phyloP scores from a whole-genome alignment of 1,140 invertebrate genomes.

The Magallana gigas region DNA sequence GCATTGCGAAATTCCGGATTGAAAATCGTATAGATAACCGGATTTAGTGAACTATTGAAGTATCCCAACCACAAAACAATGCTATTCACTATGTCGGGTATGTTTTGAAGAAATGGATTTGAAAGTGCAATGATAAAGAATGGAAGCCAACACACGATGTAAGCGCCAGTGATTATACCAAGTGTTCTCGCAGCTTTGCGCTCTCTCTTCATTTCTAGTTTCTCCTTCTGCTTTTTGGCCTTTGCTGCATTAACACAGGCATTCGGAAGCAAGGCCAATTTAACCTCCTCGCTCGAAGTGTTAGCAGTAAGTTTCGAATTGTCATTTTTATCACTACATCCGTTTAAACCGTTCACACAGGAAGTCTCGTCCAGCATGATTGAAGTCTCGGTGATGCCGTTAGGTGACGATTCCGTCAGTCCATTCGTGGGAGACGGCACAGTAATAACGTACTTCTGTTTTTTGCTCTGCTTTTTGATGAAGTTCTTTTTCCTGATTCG shows the following conservation, averaged over 20 bases:
- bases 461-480: slow-evolving; percentile 57
- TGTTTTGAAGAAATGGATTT: slow-evolving; percentile 67
- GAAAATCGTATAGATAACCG: slow-evolving; percentile 79
- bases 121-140: slow-evolving; percentile 78
- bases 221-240: slow-evolving; percentile 70
- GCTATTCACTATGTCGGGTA: slow-evolving; percentile 76
- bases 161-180: slow-evolving; percentile 79
- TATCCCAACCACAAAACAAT: slow-evolving; percentile 79
- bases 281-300: slow-evolving; percentile 60
- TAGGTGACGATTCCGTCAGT: slow-evolving; percentile 49
- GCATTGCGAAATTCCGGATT: slow-evolving; percentile 78
- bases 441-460: slow-evolving; percentile 52
- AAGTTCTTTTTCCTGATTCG: slow-evolving; percentile 74
- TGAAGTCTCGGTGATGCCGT: slow-evolving; percentile 51
- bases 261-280: slow-evolving; percentile 64
- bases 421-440: slow-evolving; percentile 38
- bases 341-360: slow-evolving; percentile 51
- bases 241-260: slow-evolving; percentile 47
- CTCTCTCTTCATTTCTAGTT: slow-evolving; percentile 80
- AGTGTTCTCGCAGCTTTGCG: slow-evolving; percentile 80
- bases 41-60: slow-evolving; percentile 78
- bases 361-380: slow-evolving; percentile 54
- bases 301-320: slow-evolving; percentile 57
- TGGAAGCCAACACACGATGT: slow-evolving; percentile 79
- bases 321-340: slow-evolving; percentile 61